phyloP scores from a whole-genome alignment of 2,113 vertebrate species.

The Saccopteryx leptura region DNA sequence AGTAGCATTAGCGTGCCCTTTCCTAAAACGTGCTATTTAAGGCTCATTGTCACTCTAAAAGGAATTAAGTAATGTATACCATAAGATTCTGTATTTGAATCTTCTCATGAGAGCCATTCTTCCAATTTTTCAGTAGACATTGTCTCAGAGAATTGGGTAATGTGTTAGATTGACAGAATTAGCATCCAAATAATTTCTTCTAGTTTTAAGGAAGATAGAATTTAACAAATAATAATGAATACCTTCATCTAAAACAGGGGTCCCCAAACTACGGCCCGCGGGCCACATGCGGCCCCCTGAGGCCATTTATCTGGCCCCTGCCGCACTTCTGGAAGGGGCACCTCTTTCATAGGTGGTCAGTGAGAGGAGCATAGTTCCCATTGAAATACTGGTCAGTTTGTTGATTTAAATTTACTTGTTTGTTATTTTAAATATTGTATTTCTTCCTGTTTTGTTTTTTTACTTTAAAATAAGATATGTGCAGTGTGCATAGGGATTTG shows the following conservation, averaged over 20 bases:
- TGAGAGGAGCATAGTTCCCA: no score
- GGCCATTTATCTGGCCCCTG: no score
- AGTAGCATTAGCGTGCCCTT: not conserved
- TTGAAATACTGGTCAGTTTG: no score
- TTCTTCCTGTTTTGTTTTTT: no score
- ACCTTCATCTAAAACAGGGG: not conserved
- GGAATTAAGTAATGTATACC: not conserved
- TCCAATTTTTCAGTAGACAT: not conserved
- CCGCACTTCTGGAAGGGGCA: no score
- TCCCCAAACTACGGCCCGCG: no score
- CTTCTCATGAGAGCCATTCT: not conserved
- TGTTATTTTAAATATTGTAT: no score
- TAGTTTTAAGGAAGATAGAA: not conserved
- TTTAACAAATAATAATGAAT: not conserved
- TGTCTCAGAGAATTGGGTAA: not conserved
- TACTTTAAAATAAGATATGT: no score
- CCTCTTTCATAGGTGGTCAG: no score
- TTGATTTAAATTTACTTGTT: no score
- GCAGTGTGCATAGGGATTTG: no score
- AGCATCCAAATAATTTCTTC: slow-evolving; percentile 18
- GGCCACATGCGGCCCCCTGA: no score
- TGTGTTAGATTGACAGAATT: slow-evolving; percentile 8
- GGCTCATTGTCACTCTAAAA: not conserved
- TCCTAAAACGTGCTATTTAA: slow-evolving; percentile 41
- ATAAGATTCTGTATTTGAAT: not conserved